Conservation (phyloP, 2,113 vertebrate species). For the Erythrocercus mccallii region DNA sequence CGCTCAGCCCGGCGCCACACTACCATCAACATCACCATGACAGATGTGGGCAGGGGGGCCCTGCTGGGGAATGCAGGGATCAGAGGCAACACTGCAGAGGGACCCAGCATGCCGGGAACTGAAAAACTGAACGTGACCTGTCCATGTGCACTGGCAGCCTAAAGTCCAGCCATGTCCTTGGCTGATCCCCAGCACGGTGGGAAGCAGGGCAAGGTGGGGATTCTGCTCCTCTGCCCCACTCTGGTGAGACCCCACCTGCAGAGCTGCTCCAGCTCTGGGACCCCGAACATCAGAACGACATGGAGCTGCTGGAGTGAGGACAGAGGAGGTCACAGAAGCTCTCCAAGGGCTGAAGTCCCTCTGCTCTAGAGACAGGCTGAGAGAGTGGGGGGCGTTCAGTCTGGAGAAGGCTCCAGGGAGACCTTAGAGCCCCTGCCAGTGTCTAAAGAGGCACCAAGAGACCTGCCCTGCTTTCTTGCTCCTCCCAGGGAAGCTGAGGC, state of each 20-base stretch:
- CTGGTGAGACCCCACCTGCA: background rate
- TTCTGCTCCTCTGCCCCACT: background rate
- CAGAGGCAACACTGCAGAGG: background rate
- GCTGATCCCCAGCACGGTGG: background rate
- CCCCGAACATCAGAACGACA: background rate
- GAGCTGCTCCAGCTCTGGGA: background rate
- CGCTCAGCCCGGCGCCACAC: conserved; percentile 82
- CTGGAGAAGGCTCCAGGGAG: background rate
- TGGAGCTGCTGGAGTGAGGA: background rate
- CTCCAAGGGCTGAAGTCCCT: background rate
- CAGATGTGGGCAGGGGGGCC: conserved; percentile 73
- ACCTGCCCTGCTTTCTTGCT: too few relatives aligned
- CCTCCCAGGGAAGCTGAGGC: too few relatives aligned
- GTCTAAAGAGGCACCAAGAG: background rate
- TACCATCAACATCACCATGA: conserved; percentile 87
- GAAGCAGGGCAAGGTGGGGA: background rate
- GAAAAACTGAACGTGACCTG: background rate
- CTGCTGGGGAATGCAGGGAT: background rate
- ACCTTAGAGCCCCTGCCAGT: background rate
- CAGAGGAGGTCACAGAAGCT: background rate
- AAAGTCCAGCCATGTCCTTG: background rate
- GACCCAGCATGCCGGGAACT: background rate
- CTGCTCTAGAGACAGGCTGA: background rate
- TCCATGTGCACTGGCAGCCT: background rate
- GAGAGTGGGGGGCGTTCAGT: background rate